These are phyloP conservation scores for Sakesphorus luctuosus DNA, from an alignment of 2,113 vertebrate genomes.

Conservation along the genomic window DNA sequence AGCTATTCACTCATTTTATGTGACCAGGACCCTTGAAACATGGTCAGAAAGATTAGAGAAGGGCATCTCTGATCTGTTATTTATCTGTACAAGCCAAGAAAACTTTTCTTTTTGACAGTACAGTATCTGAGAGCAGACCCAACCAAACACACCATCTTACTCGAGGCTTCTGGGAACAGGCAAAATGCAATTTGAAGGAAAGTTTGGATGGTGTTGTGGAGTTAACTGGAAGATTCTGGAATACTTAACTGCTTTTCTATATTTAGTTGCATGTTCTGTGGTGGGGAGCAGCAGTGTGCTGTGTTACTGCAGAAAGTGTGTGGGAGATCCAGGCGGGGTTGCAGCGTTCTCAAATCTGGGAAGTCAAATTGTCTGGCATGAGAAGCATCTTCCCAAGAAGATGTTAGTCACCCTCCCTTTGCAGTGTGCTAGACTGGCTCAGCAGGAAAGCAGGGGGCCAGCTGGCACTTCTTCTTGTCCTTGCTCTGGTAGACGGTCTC, in stretches of 20 bases:
- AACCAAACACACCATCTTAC: neutral
- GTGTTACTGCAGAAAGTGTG: rapidly evolving
- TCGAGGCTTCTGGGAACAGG: neutral
- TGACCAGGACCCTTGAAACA: conserved; percentile 6
- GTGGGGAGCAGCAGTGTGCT: neutral
- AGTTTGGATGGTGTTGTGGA: neutral
- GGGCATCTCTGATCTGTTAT: neutral
- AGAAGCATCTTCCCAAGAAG: neutral
- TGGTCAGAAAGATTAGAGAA: neutral
- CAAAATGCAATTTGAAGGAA: neutral
- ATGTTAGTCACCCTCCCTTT: neutral
- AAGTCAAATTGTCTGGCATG: neutral
- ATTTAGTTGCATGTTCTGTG: neutral
- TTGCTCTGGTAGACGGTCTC: neutral
- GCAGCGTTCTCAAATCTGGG: neutral
- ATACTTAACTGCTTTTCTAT: neutral
- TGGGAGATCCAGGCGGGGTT: neutral
- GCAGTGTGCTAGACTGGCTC: neutral
- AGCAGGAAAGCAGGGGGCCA: neutral
- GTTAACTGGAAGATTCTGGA: neutral
- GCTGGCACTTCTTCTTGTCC: neutral
- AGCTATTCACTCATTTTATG: conserved; percentile 42
- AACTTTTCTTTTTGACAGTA: neutral
- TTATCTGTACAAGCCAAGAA: neutral
- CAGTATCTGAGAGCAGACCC: neutral